These are phyloP conservation scores for Ochotona curzoniae DNA, from an alignment of 2,113 vertebrate genomes.

Conservation along the genomic window DNA sequence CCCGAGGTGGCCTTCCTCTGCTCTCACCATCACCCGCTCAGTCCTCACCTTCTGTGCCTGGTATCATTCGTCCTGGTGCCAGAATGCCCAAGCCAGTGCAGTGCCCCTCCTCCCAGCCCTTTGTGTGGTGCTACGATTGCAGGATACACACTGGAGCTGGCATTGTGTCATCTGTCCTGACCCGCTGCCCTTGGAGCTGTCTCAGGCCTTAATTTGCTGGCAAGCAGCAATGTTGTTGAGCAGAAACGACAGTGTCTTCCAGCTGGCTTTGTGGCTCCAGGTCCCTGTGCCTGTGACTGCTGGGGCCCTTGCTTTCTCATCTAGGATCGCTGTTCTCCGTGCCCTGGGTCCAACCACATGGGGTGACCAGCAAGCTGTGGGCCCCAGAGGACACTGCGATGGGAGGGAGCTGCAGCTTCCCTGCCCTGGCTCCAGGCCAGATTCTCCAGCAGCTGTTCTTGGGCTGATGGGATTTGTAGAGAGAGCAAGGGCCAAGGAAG, in stretches of 20 bases:
- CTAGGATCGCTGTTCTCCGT: conserved; percentile 29
- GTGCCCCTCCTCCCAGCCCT: conserved; percentile 1
- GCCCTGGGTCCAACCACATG: conserved; percentile 33
- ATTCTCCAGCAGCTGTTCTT: conserved; percentile 70
- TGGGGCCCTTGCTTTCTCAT: conserved; percentile 22
- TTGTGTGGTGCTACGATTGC: conserved; percentile 49
- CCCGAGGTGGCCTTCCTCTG: background rate
- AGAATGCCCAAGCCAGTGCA: background rate
- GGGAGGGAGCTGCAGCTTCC: conserved; percentile 42
- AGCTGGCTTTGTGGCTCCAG: conserved; percentile 73
- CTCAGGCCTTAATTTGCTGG: conserved; percentile 75
- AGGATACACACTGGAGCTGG: background rate
- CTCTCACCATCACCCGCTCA: background rate
- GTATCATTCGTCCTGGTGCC: conserved; percentile 28
- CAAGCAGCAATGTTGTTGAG: conserved; percentile 72
- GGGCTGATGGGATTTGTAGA: conserved; percentile 71
- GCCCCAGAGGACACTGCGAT: conserved; percentile 12
- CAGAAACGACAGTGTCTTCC: conserved; percentile 69
- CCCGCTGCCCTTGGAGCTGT: conserved; percentile 41
- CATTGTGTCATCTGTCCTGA: conserved; percentile 39
- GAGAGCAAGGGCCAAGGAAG: conserved; percentile 67
- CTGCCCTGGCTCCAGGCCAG: conserved; percentile 68
- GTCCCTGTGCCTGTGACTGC: conserved; percentile 59
- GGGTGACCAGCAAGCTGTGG: background rate
- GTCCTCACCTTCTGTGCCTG: conserved; percentile 57